Percentiles rank a stretch among this genome's conserved stretches.
phyloP scores from a whole-genome alignment of 2,113 vertebrate genomes.

The Paraplagusia blochii region DNA sequence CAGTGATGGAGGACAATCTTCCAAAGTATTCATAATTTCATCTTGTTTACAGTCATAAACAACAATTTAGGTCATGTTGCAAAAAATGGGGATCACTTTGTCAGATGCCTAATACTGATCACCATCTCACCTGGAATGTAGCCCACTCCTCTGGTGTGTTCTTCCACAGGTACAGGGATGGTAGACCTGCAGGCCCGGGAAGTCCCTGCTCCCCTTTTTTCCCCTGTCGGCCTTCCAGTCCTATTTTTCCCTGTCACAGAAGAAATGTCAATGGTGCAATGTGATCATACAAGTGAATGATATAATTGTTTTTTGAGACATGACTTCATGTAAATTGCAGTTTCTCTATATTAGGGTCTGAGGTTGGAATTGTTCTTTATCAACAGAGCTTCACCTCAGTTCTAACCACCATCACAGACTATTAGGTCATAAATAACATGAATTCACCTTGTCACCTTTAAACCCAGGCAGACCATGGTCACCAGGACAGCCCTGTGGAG shows the following conservation, averaged over 20 bases:
- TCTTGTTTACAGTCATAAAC: no score
- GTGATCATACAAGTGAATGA: no score
- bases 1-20: no score
- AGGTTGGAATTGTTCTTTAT: no score
- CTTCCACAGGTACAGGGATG: slow-evolving; percentile 82
- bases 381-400: neutral
- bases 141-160: slow-evolving; percentile 85
- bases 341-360: no score
- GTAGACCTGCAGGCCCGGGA: slow-evolving; percentile 77
- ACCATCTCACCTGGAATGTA: slow-evolving; percentile 74
- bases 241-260: slow-evolving; percentile 72
- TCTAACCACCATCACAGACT: slow-evolving; percentile 1
- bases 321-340: neutral
- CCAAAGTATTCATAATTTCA: no score
- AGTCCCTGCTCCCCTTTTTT: slow-evolving; percentile 70
- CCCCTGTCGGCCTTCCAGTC: slow-evolving; percentile 72
- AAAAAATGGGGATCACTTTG: no score
- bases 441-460: slow-evolving; percentile 85
- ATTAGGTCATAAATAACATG: slow-evolving; percentile 13
- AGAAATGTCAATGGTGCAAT: neutral
- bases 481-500: slow-evolving; percentile 80
- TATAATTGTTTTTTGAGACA: slow-evolving; percentile 5
- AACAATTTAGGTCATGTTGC: no score
- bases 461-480: slow-evolving; percentile 76
- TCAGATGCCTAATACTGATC: neutral